These are phyloP conservation scores for Tinea trinotella DNA, from an alignment of 2,888 invertebrate genomes.

Conservation along the genomic window DNA sequence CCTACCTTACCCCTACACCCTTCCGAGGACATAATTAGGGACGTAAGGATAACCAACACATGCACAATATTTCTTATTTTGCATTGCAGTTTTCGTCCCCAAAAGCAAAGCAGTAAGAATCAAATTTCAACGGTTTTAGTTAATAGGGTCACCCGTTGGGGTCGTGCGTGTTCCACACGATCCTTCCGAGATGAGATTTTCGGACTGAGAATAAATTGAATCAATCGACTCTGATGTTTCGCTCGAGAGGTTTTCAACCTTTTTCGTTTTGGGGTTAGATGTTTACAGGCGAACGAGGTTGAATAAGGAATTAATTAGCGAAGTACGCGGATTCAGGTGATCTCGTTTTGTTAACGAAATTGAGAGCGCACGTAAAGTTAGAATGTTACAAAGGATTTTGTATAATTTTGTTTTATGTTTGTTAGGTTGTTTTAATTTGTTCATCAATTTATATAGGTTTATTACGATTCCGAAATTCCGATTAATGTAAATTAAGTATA, in stretches of 20 bases:
- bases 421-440: background rate
- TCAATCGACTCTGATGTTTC: constrained; percentile 64
- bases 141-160: background rate
- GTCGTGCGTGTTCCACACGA: constrained; percentile 23
- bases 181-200: constrained; percentile 64
- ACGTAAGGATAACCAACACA: constrained; percentile 8
- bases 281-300: constrained; percentile 23
- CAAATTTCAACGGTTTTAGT: background rate
- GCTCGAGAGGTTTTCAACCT: constrained; percentile 37
- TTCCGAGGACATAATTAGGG: constrained; percentile 37
- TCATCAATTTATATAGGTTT: background rate
- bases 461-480: too few species aligned
- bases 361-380: background rate
- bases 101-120: background rate
- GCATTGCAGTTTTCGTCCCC: background rate
- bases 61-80: background rate
- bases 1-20: constrained; percentile 44
- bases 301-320: constrained; percentile 50
- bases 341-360: constrained; percentile 1
- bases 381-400: too few species aligned
- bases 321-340: constrained; percentile 23
- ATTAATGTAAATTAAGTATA: too few species aligned
- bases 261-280: constrained; percentile 21
- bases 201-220: constrained; percentile 60
- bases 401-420: background rate